Conservation (phyloP, 2,113 vertebrate genomes). For the Oncorhynchus nerka region DNA sequence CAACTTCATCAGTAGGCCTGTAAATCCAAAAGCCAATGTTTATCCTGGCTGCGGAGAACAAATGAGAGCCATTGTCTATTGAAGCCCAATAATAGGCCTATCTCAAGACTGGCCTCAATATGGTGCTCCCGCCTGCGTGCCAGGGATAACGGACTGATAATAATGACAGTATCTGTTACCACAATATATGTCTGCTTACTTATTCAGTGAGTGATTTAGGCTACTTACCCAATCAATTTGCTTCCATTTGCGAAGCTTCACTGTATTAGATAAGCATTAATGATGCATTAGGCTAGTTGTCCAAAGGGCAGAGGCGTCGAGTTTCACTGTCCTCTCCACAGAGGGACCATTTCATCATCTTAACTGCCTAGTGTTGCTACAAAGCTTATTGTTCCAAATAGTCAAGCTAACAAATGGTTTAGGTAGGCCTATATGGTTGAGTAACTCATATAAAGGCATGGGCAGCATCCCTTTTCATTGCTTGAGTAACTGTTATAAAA, state of each 20-base stretch:
- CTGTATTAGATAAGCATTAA: slow-evolving; percentile 69
- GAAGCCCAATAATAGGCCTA: not conserved
- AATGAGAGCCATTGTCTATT: not conserved
- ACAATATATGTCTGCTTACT: slow-evolving; percentile 58
- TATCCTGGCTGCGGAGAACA: not conserved
- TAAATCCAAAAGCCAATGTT: not conserved
- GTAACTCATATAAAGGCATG: too few species aligned
- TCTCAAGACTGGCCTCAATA: not conserved
- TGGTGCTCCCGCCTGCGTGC: not conserved
- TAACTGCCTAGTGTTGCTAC: not conserved
- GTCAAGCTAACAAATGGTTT: too few species aligned
- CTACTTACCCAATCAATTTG: slow-evolving; percentile 64
- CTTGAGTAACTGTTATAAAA: too few species aligned
- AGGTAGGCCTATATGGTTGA: too few species aligned
- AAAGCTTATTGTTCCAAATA: too few species aligned
- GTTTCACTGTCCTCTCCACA: slow-evolving; percentile 43
- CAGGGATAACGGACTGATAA: slow-evolving; percentile 11
- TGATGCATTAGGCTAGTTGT: slow-evolving; percentile 57
- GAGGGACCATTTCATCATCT: slow-evolving; percentile 39
- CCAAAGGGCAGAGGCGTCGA: slow-evolving; percentile 35
- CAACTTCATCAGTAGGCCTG: too few species aligned
- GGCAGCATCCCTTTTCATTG: too few species aligned
- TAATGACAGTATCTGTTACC: slow-evolving; percentile 23
- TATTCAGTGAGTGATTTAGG: slow-evolving; percentile 65
- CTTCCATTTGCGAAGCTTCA: slow-evolving; percentile 54